Conservation (phyloP, 2,888 invertebrate genomes). For the Acrobasis suavella region DNA sequence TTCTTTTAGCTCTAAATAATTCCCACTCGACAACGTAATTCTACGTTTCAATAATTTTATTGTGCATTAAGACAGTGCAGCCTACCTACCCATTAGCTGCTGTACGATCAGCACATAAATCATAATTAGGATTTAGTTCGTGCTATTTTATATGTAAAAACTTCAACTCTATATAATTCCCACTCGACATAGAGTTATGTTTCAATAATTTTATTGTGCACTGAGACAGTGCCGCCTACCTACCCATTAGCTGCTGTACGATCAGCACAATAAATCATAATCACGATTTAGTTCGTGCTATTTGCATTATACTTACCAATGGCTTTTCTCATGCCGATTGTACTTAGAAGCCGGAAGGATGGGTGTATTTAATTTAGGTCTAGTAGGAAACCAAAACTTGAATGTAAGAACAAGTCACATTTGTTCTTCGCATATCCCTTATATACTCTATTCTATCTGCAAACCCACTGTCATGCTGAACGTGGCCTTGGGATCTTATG, state of each 20-base stretch:
- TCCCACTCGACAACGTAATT: constrained; percentile 4
- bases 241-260: constrained; percentile 23
- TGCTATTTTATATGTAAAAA: not conserved
- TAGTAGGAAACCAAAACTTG: too few relatives aligned
- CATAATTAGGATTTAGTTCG: constrained; percentile 11
- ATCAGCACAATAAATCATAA: constrained; percentile 19
- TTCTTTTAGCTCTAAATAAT: too few relatives aligned
- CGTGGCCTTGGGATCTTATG: too few relatives aligned
- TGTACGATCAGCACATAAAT: constrained; percentile 22
- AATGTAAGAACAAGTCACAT: too few relatives aligned
- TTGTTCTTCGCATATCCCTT: too few relatives aligned
- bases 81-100: constrained; percentile 37
- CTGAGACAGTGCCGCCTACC: constrained; percentile 49
- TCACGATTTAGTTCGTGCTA: constrained; percentile 10
- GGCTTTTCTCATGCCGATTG: too few relatives aligned
- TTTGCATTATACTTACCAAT: not conserved
- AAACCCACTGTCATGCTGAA: too few relatives aligned
- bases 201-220: constrained; percentile 24
- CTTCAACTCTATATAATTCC: constrained; percentile 13
- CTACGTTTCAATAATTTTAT: constrained; percentile 28
- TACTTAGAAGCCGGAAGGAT: too few relatives aligned
- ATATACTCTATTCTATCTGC: too few relatives aligned
- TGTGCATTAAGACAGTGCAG: constrained; percentile 41
- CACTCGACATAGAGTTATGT: constrained; percentile 22
- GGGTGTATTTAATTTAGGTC: too few relatives aligned